Base-by-base conservation (phyloP, 2,888 invertebrate species). In the Eupithecia exiguata region DNA sequence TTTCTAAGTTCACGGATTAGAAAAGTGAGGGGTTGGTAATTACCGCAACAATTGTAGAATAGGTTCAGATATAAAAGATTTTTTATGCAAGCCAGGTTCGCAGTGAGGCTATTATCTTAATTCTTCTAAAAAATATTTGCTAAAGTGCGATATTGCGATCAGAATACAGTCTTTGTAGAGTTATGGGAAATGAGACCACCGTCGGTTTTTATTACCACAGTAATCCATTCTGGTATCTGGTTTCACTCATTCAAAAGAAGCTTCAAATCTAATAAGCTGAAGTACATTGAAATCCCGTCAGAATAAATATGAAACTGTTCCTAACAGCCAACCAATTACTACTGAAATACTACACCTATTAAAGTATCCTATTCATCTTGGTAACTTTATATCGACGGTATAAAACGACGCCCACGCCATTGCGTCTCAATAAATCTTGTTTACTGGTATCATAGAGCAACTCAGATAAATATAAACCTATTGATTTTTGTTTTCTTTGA, bases 351-450 rank as follows among this genome's bases (percentile, higher is more conserved):
- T 69, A 74, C 46, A 69, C 66, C 63, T 38, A 62, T 61, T 61
- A 62, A 12, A 58, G 53, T 63, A 72, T 66, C 69, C 68, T 70
- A 69, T 72, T 73, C 36, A 38, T 71, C 71, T 73, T 76, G 69
- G 73, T 71, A 71, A 76, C 71, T 16, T 46, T 76, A 76, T 76
- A 76, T 70, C 71, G 66, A 18, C 21, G 38, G 58, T 62, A 71
- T 71, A 68, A 49, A 70, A 53, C 68, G 38, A 68, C 68, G 66
- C 76, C 71, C 40, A 73, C 75, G 66, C 35, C 65, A 49, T 21
- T 25, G 46, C 25, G 35, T 30, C 62, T 73, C 69, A 36, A 73
- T 71, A 73, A 69, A 76, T 73, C 71, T 71, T 76, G 76, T 73
- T 73, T 73, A 74, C 65, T 63, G 49, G 35, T 63, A 70, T 70